Conservation (phyloP, 2,888 invertebrate genomes). For the Boloria selene region DNA sequence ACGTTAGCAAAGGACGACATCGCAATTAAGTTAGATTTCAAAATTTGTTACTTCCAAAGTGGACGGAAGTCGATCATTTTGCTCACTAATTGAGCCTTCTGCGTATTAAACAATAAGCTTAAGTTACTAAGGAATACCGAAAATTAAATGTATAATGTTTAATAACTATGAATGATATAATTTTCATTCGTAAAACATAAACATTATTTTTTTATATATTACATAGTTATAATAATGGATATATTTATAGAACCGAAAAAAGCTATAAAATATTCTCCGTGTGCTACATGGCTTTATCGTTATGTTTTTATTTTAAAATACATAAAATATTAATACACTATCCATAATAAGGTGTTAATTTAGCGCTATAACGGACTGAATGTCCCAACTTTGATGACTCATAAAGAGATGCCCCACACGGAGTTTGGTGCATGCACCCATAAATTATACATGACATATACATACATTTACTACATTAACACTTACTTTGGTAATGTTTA, state of each 20-base stretch:
- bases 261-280: not conserved
- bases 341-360: constrained; percentile 58
- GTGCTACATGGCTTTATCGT: constrained; percentile 6
- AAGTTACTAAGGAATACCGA: not conserved
- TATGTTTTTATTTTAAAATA: constrained; percentile 19
- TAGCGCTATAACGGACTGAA: constrained; percentile 53
- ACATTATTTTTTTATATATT: no score
- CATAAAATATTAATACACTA: constrained; percentile 21
- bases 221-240: not conserved
- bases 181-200: no score
- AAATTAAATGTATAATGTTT: no score
- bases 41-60: constrained; percentile 9
- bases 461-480: constrained; percentile 47
- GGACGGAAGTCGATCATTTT: constrained; percentile 7
- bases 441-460: constrained; percentile 51
- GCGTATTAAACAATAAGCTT: constrained; percentile 3
- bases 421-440: constrained; percentile 49
- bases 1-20: constrained; percentile 1
- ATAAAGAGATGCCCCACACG: constrained; percentile 55
- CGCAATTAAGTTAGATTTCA: constrained; percentile 8
- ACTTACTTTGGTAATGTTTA: constrained; percentile 58
- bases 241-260: not conserved
- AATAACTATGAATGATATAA: no score
- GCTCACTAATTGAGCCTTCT: constrained; percentile 10
- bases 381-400: constrained; percentile 53